These are phyloP conservation scores for Pelmatolapia mariae DNA, from an alignment of 2,113 vertebrate species.

Conservation along the genomic window DNA sequence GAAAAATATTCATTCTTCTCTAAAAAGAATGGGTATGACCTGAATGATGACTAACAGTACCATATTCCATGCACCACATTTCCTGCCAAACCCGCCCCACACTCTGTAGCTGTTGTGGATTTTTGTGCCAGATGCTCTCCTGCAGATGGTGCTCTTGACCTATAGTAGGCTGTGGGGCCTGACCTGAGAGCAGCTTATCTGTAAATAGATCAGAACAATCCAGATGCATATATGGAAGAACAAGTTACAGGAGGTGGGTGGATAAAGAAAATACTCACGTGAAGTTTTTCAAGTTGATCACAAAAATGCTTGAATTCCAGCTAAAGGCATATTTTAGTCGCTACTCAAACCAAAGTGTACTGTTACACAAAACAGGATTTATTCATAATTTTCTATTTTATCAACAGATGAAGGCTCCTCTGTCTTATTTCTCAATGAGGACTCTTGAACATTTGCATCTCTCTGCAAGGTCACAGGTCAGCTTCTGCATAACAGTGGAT, in stretches of 20 bases:
- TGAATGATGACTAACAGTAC: not conserved
- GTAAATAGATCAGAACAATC: not conserved
- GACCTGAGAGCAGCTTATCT: not conserved
- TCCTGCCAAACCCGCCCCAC: not conserved
- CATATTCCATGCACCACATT: not conserved
- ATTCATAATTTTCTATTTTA: not conserved
- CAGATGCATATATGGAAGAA: not conserved
- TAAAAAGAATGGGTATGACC: not conserved
- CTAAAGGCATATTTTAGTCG: not conserved
- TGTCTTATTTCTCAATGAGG: not conserved
- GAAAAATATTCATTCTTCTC: not conserved
- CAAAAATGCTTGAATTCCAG: not conserved
- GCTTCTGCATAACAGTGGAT: not conserved
- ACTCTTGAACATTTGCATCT: not conserved
- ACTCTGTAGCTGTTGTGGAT: not conserved
- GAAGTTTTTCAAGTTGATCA: not conserved
- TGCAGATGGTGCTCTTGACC: constrained; percentile 44
- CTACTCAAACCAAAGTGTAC: not conserved
- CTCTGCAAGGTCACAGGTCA: not conserved
- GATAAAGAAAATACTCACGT: not conserved
- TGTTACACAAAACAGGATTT: not conserved
- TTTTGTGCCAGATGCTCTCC: not conserved
- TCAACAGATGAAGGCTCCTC: not conserved
- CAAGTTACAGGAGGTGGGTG: not conserved
- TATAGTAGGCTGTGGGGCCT: not conserved